Conservation (phyloP, 1,140 invertebrate species). For the Nymphalis io region DNA sequence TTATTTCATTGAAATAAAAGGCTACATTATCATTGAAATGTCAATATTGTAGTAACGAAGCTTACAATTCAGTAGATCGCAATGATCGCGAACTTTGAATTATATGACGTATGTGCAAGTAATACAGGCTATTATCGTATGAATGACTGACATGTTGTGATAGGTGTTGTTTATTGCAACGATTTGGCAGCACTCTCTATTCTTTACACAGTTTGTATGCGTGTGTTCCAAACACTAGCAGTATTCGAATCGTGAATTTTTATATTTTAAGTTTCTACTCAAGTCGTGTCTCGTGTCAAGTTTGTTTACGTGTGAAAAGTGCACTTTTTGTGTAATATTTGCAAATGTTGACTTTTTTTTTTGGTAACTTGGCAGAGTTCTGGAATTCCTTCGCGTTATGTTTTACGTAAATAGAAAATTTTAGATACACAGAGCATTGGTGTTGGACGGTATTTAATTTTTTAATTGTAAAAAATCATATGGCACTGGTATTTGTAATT, state of each 20-base stretch:
- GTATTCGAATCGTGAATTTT: slow-evolving; percentile 22
- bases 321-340: slow-evolving; percentile 18
- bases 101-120: slow-evolving; percentile 10
- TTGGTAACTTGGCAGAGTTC: slow-evolving; percentile 27
- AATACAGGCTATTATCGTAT: slow-evolving; percentile 31
- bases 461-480: not conserved
- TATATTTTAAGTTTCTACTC: slow-evolving; percentile 16
- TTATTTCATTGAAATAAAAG: slow-evolving; percentile 22
- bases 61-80: slow-evolving; percentile 20
- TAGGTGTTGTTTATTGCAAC: slow-evolving; percentile 31
- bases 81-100: not conserved
- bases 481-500: not conserved
- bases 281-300: slow-evolving; percentile 2
- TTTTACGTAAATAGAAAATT: slow-evolving; percentile 20
- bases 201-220: slow-evolving; percentile 37
- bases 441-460: not conserved
- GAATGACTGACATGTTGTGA: slow-evolving; percentile 25
- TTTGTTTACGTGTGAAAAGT: slow-evolving; percentile 31
- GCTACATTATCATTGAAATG: slow-evolving; percentile 24
- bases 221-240: slow-evolving; percentile 21
- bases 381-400: slow-evolving; percentile 26
- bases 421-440: not conserved
- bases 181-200: slow-evolving; percentile 44
- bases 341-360: slow-evolving; percentile 25
- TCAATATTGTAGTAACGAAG: slow-evolving; percentile 38